These are phyloP conservation scores for Harpagifer antarcticus DNA, from an alignment of 2,797 vertebrate species.

Conservation along the genomic window DNA sequence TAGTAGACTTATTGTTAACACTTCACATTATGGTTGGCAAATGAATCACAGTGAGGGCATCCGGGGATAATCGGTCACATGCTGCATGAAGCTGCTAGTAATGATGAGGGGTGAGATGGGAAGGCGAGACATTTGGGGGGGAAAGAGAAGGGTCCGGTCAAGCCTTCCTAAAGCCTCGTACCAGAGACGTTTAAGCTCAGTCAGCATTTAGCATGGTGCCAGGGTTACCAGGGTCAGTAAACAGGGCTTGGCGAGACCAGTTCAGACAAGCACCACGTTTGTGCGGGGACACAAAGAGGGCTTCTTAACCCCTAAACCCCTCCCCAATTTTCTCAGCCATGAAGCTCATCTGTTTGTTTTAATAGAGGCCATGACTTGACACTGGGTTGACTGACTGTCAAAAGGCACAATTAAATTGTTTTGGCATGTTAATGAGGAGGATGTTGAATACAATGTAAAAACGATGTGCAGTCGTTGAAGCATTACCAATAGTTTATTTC, in stretches of 20 bases:
- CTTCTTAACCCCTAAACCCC: slow-evolving; percentile 52
- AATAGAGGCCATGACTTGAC: slow-evolving; percentile 31
- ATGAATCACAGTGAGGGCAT: slow-evolving; percentile 16
- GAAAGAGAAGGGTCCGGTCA: slow-evolving; percentile 29
- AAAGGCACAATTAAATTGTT: slow-evolving; percentile 5
- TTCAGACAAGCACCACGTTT: slow-evolving; percentile 74
- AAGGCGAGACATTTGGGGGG: not conserved
- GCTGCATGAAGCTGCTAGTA: not conserved
- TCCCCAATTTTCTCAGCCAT: slow-evolving; percentile 42
- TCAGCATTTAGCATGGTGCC: slow-evolving; percentile 61
- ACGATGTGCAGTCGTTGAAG: not conserved
- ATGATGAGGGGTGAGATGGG: not conserved
- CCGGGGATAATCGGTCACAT: not conserved
- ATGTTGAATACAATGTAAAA: not conserved
- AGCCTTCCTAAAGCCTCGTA: slow-evolving; percentile 25
- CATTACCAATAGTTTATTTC: not conserved
- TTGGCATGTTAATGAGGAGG: not conserved
- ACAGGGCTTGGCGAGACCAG: slow-evolving; percentile 41
- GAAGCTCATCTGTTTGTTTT: slow-evolving; percentile 62
- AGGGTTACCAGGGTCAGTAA: slow-evolving; percentile 63
- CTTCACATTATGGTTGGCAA: slow-evolving; percentile 23
- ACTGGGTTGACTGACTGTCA: slow-evolving; percentile 15
- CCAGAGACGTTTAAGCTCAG: slow-evolving; percentile 38
- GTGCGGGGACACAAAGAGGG: slow-evolving; percentile 72
- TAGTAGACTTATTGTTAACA: slow-evolving; percentile 40